Evolutionary conservation across 2,113 vertebrate species (phyloP).

Genomic region (Zosterops pallidus): DNA sequence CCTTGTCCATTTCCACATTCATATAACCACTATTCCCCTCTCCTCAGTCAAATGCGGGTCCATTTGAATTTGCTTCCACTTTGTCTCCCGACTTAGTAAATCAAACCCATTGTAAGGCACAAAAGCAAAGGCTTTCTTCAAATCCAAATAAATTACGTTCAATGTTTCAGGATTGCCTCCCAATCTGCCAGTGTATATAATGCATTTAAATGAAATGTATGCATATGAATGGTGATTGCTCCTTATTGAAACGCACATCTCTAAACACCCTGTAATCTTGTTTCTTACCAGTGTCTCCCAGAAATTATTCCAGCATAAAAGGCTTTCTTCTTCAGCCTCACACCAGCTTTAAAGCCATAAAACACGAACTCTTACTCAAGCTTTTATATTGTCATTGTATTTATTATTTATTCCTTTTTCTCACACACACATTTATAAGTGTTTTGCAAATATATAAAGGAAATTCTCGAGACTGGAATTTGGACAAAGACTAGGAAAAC

Average conservation of each 20-base stretch:
- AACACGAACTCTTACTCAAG: background rate
- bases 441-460: background rate
- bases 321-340: conserved; percentile 40
- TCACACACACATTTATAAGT: background rate
- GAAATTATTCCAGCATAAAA: conserved; percentile 63
- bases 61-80: conserved; percentile 35
- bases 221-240: conserved; percentile 72
- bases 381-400: conserved; percentile 5
- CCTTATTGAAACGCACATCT: conserved; percentile 56
- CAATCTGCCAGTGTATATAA: conserved; percentile 64
- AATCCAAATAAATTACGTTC: conserved; percentile 65
- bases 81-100: conserved; percentile 35
- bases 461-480: background rate
- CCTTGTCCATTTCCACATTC: background rate
- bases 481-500: background rate
- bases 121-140: conserved; percentile 63
- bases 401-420: conserved; percentile 28
- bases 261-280: conserved; percentile 69
- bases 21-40: background rate
- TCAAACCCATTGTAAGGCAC: conserved; percentile 63
- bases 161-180: conserved; percentile 59
- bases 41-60: conserved; percentile 2
- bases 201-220: conserved; percentile 69
- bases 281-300: conserved; percentile 52
- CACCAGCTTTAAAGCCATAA: conserved; percentile 35